These are phyloP conservation scores for Oasisia sp. DNA, from an alignment of 2,888 invertebrate species.

Conservation along the genomic window DNA sequence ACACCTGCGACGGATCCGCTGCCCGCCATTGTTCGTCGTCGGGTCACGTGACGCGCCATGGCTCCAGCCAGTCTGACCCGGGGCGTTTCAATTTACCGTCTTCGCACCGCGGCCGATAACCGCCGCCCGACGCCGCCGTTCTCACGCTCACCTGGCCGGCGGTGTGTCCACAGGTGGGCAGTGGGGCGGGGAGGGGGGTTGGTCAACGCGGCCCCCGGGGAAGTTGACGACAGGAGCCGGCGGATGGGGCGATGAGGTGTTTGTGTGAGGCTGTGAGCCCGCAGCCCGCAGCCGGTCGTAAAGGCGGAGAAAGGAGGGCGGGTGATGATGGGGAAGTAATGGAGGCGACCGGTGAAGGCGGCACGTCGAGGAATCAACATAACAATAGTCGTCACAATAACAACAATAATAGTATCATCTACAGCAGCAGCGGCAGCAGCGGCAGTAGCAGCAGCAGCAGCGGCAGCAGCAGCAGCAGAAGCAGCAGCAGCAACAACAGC, in stretches of 20 bases:
- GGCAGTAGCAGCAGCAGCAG: background rate
- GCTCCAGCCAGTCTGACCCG: conserved; percentile 17
- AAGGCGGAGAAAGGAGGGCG: background rate
- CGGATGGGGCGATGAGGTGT: background rate
- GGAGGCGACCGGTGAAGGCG: background rate
- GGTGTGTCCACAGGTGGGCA: background rate
- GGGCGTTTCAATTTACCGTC: background rate
- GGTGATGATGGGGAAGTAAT: background rate
- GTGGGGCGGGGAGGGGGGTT: background rate
- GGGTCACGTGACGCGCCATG: background rate
- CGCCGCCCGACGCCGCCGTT: background rate
- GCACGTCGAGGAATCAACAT: background rate
- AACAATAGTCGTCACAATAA: background rate
- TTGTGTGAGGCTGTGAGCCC: background rate
- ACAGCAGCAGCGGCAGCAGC: background rate
- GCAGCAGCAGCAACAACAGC: background rate
- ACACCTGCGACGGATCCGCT: background rate
- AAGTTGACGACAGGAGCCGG: background rate
- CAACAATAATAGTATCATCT: background rate
- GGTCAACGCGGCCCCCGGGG: background rate
- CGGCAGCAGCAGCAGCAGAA: background rate
- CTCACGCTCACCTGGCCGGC: background rate
- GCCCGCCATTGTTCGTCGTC: background rate
- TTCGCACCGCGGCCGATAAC: background rate
- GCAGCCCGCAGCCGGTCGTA: background rate